phyloP scores from a whole-genome alignment of 2,888 invertebrate species.

The Electrophaes corylata region DNA sequence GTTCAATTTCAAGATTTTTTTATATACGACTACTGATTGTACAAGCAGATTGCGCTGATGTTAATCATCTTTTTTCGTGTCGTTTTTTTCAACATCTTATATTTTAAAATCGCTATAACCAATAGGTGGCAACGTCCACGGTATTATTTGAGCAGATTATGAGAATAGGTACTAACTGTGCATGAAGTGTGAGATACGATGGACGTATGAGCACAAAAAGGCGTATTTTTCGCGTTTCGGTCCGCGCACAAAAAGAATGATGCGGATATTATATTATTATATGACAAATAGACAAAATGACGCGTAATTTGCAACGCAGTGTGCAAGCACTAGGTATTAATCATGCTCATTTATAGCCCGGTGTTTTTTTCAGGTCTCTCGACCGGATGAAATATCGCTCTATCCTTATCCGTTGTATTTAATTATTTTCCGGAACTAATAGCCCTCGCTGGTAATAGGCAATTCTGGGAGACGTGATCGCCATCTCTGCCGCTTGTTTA shows the following conservation, averaged over 20 bases:
- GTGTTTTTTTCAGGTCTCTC: constrained; percentile 38
- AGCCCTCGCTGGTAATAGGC: constrained; percentile 37
- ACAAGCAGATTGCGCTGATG: too few species aligned
- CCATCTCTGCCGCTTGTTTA: constrained; percentile 36
- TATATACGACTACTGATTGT: too few species aligned
- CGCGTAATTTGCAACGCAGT: not conserved
- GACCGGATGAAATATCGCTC: constrained; percentile 48
- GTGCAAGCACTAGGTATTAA: constrained; percentile 38
- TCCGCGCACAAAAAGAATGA: too few species aligned
- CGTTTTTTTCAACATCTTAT: too few species aligned
- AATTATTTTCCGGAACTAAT: constrained; percentile 55
- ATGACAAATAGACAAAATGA: not conserved
- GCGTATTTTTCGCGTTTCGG: too few species aligned
- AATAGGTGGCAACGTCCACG: too few species aligned
- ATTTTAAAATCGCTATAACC: too few species aligned
- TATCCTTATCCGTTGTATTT: constrained; percentile 47
- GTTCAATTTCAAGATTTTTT: not conserved
- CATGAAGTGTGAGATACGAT: too few species aligned
- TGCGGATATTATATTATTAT: not conserved
- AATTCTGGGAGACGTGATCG: constrained; percentile 33
- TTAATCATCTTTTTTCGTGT: too few species aligned
- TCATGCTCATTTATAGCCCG: constrained; percentile 45
- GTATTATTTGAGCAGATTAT: too few species aligned
- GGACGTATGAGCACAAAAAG: too few species aligned
- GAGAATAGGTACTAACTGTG: too few species aligned